These are phyloP conservation scores for Amphiprion clarkii DNA, from an alignment of 2,797 vertebrate species.

Conservation along the genomic window DNA sequence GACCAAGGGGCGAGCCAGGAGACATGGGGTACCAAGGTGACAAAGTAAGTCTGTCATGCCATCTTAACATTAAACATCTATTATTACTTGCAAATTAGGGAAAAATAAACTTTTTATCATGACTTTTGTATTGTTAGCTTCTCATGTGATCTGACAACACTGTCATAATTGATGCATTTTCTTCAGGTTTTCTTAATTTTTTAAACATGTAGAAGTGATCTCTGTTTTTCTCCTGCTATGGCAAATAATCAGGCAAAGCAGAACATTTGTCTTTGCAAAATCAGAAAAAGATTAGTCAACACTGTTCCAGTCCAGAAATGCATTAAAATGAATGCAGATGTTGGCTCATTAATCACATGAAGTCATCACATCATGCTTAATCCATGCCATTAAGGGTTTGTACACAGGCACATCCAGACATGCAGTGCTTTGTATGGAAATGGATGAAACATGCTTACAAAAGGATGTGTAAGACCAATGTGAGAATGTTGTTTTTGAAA, in stretches of 20 bases:
- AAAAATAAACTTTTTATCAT: too few relatives aligned
- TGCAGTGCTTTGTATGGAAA: neutral
- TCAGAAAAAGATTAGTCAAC: constrained; percentile 11
- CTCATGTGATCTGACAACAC: neutral
- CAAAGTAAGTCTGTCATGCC: constrained; percentile 85
- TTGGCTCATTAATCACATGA: constrained; percentile 33
- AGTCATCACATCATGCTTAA: constrained; percentile 1
- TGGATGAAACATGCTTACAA: neutral
- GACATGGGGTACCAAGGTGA: constrained; percentile 94
- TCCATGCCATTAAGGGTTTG: neutral
- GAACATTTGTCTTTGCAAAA: constrained; percentile 10
- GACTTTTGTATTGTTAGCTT: neutral
- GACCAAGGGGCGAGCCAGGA: constrained; percentile 92
- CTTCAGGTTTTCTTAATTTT: neutral
- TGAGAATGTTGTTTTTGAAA: constrained; percentile 36
- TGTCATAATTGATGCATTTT: neutral
- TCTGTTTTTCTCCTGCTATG: neutral
- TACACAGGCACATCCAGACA: neutral
- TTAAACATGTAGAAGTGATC: neutral
- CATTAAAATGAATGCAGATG: constrained; percentile 34
- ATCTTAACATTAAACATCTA: too few relatives aligned
- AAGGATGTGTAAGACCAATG: neutral
- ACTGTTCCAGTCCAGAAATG: neutral
- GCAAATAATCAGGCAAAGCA: constrained; percentile 3
- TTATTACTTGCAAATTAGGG: too few relatives aligned